phyloP scores from a whole-genome alignment of 2,888 invertebrate genomes.

The Tanytarsus gracilentus region DNA sequence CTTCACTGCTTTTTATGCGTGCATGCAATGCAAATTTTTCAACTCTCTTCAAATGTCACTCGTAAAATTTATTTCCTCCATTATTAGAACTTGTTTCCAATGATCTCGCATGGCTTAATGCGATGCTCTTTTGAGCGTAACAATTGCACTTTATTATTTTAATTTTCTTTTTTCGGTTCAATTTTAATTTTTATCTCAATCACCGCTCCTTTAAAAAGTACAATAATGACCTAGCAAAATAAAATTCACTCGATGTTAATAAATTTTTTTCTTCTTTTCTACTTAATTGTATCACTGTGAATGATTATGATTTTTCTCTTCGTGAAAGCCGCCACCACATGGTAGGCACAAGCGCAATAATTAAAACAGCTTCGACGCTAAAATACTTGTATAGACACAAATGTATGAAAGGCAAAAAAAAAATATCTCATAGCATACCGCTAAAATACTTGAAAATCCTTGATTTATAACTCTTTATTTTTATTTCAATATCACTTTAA shows the following conservation, averaged over 20 bases:
- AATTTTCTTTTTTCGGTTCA: background rate
- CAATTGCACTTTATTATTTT: background rate
- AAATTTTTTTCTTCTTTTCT: too few species aligned
- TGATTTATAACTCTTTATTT: slow-evolving; percentile 2
- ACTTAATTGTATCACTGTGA: too few species aligned
- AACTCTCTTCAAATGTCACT: slow-evolving; percentile 1
- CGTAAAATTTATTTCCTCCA: slow-evolving; percentile 9
- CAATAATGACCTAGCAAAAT: too few species aligned
- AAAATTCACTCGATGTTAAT: too few species aligned
- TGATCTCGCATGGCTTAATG: background rate
- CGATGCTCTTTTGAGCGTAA: slow-evolving; percentile 14
- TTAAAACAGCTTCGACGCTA: too few species aligned
- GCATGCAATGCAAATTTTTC: background rate
- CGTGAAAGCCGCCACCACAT: too few species aligned
- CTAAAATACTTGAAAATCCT: slow-evolving; percentile 3
- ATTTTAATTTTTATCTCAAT: background rate
- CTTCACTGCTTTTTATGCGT: background rate
- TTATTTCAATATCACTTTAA: slow-evolving; percentile 8
- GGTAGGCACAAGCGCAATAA: too few species aligned
- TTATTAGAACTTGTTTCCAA: slow-evolving; percentile 21
- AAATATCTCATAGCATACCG: background rate
- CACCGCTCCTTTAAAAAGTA: background rate
- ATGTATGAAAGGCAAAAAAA: too few species aligned
- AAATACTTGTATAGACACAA: too few species aligned
- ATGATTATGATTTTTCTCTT: too few species aligned